phyloP scores from a whole-genome alignment of 2,113 vertebrate species.

The Rissa tridactyla region DNA sequence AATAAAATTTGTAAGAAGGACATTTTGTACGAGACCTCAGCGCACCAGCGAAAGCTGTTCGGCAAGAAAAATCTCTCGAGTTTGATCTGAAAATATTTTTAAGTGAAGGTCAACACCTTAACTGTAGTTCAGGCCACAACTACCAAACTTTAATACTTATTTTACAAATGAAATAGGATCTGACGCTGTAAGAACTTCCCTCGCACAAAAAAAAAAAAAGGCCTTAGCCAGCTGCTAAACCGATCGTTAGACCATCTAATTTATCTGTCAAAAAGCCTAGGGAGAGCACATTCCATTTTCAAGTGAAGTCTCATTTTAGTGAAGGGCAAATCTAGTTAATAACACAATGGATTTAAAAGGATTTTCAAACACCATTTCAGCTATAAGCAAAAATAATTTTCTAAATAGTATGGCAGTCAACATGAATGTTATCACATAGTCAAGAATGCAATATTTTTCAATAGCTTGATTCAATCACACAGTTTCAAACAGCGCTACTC shows the following conservation, averaged over 20 bases:
- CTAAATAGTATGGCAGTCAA: not conserved
- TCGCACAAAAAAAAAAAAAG: not conserved
- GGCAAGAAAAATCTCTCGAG: not conserved
- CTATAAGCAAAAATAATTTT: not conserved
- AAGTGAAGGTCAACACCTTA: not conserved
- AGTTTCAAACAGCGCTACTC: not conserved
- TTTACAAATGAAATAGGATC: conserved; percentile 18
- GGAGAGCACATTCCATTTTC: not conserved
- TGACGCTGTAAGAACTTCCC: not conserved
- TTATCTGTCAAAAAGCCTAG: not conserved
- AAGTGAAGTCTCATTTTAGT: not conserved
- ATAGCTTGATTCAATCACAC: not conserved
- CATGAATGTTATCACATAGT: not conserved
- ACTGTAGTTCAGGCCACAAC: not conserved
- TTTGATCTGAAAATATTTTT: not conserved
- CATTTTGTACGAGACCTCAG: not conserved
- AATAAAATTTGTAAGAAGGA: not conserved
- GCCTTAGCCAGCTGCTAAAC: not conserved
- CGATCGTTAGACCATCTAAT: not conserved
- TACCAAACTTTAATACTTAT: not conserved
- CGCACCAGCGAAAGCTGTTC: not conserved
- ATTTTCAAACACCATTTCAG: not conserved
- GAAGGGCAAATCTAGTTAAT: conserved; percentile 26
- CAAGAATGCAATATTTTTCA: not conserved
- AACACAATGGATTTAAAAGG: not conserved